phyloP scores from a whole-genome alignment of 1,140 invertebrate species.

The Diorhabda sublineata region DNA sequence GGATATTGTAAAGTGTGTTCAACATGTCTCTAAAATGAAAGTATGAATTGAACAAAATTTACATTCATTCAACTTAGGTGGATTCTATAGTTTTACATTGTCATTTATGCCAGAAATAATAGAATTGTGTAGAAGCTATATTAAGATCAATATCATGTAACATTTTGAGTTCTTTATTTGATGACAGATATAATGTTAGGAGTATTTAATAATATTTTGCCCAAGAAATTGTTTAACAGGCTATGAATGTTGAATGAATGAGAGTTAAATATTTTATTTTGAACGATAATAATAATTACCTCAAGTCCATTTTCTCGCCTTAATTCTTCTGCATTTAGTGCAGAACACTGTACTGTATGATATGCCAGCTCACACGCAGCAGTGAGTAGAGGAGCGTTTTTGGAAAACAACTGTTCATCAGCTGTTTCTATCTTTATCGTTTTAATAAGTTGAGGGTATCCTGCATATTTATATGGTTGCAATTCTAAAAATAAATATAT shows the following conservation, averaged over 20 bases:
- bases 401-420: slow-evolving; percentile 90
- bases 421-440: slow-evolving; percentile 91
- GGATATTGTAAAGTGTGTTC: no score
- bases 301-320: slow-evolving; percentile 89
- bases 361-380: slow-evolving; percentile 93
- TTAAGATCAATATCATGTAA: neutral
- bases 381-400: slow-evolving; percentile 77
- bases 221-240: neutral
- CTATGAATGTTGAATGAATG: slow-evolving; percentile 1
- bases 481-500: slow-evolving; percentile 60
- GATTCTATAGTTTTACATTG: no score
- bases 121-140: no score
- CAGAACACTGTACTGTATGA: slow-evolving; percentile 94
- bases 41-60: no score
- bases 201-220: no score
- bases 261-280: neutral
- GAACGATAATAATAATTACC: slow-evolving; percentile 46
- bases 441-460: slow-evolving; percentile 95
- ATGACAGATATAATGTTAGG: neutral
- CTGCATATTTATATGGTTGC: slow-evolving; percentile 97
- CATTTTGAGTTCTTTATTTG: neutral
- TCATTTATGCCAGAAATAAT: no score
- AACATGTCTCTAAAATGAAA: no score
- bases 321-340: slow-evolving; percentile 96
- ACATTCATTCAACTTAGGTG: no score